phyloP scores from a whole-genome alignment of 92 coral and sea anemone genomes.

The Muricea muricata region DNA sequence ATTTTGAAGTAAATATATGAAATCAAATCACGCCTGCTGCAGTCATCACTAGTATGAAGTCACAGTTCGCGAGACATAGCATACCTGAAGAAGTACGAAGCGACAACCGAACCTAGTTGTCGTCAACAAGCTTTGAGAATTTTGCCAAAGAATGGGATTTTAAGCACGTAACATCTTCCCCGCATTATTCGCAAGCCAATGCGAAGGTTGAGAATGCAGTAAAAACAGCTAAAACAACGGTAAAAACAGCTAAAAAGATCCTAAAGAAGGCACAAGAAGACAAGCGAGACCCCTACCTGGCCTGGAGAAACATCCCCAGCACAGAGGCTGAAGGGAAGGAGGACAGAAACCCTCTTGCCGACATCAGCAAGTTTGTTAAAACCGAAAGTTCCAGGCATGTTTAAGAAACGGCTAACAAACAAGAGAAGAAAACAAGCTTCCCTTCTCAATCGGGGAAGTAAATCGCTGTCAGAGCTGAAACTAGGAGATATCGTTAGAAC shows the following conservation, averaged over 20 bases:
- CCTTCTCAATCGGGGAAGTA: slow-evolving; percentile 65
- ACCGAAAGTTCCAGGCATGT: slow-evolving; percentile 42
- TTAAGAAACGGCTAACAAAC: slow-evolving; percentile 44
- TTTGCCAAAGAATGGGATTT: slow-evolving; percentile 37
- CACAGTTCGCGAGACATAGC: slow-evolving; percentile 36
- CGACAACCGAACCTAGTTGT: slow-evolving; percentile 29
- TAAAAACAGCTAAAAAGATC: slow-evolving; percentile 22
- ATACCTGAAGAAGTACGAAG: slow-evolving; percentile 32
- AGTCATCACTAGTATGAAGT: slow-evolving; percentile 6
- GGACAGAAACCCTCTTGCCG: slow-evolving; percentile 54
- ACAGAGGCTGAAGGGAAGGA: slow-evolving; percentile 55
- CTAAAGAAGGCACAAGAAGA: slow-evolving; percentile 8
- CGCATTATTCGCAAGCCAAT: slow-evolving; percentile 34
- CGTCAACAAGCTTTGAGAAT: neutral
- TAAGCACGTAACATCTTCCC: slow-evolving; percentile 6
- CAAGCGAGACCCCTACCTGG: slow-evolving; percentile 58
- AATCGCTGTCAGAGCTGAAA: slow-evolving; percentile 59
- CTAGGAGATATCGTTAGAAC: slow-evolving; percentile 64
- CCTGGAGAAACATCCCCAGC: slow-evolving; percentile 58
- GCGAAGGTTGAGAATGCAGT: slow-evolving; percentile 38
- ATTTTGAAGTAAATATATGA: neutral
- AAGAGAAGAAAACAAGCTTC: slow-evolving; percentile 63
- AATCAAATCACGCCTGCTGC: neutral
- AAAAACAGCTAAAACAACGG: too few relatives aligned
- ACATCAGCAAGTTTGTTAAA: slow-evolving; percentile 60